Percentiles rank a stretch among this genome's conserved stretches.
These are phyloP conservation scores for Myodes glareolus DNA, from an alignment of 2,113 vertebrate genomes.

Conservation along the genomic window DNA sequence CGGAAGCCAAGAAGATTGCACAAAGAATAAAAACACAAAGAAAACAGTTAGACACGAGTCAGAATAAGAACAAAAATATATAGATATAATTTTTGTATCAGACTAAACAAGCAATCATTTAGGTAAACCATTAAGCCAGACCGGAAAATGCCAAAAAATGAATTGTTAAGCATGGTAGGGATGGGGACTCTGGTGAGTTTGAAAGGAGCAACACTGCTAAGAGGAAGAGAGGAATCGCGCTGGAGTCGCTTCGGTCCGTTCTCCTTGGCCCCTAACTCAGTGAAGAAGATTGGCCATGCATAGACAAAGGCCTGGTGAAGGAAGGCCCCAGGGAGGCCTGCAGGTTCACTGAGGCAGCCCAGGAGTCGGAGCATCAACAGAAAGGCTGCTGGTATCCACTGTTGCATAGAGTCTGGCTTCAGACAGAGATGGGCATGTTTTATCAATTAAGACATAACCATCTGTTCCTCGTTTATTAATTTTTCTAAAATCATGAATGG, in stretches of 20 bases:
- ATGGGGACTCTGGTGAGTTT: accelerated
- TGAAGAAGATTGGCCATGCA: background rate
- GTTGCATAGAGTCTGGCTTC: background rate
- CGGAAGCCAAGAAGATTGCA: background rate
- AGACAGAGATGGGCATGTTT: background rate
- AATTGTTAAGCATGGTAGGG: background rate
- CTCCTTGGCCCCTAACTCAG: background rate
- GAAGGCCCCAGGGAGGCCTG: accelerated
- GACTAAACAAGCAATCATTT: background rate
- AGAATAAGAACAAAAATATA: background rate
- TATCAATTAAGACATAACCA: conserved; percentile 35
- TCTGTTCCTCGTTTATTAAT: conserved; percentile 64
- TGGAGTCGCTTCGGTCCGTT: accelerated
- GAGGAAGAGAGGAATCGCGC: background rate
- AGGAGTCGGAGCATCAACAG: accelerated
- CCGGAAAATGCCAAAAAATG: background rate
- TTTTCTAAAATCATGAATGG: conserved; percentile 54
- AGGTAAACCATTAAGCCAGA: background rate
- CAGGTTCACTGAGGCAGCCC: background rate
- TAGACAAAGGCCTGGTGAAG: background rate
- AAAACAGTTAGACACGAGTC: background rate
- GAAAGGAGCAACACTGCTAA: accelerated
- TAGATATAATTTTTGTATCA: background rate
- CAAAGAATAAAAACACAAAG: background rate
- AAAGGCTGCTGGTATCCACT: background rate